Evolutionary conservation across 2,797 vertebrate genomes (phyloP), one percentile per base, ranked within the genome.

Genomic region (Arrhamphus sclerolepis): DNA sequence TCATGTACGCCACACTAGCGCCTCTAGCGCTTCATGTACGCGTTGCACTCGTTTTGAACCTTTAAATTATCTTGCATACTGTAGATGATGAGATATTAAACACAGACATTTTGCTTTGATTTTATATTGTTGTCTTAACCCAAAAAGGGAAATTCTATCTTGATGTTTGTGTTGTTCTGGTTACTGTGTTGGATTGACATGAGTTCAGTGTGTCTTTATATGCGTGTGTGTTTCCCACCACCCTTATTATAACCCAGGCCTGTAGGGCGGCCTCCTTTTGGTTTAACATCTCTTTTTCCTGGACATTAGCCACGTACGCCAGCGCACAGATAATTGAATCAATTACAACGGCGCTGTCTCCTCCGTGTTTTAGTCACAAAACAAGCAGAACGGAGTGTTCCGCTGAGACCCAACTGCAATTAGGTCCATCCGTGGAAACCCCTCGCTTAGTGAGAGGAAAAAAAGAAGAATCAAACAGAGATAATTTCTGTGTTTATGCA

Each of bases 311-410:
- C 82, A 72, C 52, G 57, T 62, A 77, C 41, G 3, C 40, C 48
- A 47, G 65, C 65, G 64, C 66, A 52, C 54, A 71, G 74, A 82
- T 86, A 85, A 90, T 82, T 70, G 41, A 87, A 83, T 86, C 75
- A 79, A 82, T 85, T 88, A 73, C 29, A 8, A 63, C 9, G 10
- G 20, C 40, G 6, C 68, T 16, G 51, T 74, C 67, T 85, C 28
- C 31, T 11, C 31, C 31, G 20, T 62, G 77, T 77, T 78, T 75
- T 59, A 66, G 72, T 56, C 11, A 34, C 31, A 34, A 34, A 34
- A 34, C 31, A 34, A 34, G 64, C 74, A 70, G 69, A 70, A 68
- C 41, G 21, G 60, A 62, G 52, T 7, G 18, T 66, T 72, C 69
- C 49, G 17, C 61, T 1, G 49, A 75, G 71, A 62, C 56, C 16